A percentile compares a stretch with the other conserved stretches of the same genome.
phyloP scores from a whole-genome alignment of 37 sponge, comb jelly and placozoan genomes.

The Diacarnus erythraeanus region DNA sequence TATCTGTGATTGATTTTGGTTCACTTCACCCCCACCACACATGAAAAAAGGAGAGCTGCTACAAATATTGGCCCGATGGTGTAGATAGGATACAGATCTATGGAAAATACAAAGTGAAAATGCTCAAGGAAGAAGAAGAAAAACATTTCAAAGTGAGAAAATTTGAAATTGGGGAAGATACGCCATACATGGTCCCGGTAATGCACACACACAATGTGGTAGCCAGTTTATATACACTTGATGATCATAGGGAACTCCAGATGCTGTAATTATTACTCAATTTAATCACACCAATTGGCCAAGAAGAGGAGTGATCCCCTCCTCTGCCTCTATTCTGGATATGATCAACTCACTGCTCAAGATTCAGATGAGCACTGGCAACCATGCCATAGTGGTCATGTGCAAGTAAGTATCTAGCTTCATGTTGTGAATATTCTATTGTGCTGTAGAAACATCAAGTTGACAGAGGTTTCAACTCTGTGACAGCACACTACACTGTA shows the following conservation, averaged over 20 bases:
- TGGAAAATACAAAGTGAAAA: conserved; percentile 48
- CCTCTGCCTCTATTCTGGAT: conserved; percentile 32
- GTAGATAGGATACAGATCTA: neutral
- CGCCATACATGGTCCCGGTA: conserved; percentile 26
- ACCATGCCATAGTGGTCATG: conserved; percentile 67
- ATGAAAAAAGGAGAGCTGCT: conserved; percentile 31
- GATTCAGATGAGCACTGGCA: conserved; percentile 51
- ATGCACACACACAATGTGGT: too few relatives aligned
- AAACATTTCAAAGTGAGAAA: conserved; percentile 25
- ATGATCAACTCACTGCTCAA: conserved; percentile 46
- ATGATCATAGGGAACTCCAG: neutral
- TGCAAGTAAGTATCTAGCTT: conserved; percentile 62
- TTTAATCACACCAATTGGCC: conserved; percentile 65
- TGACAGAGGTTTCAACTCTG: too few relatives aligned
- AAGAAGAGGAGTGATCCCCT: conserved; percentile 11
- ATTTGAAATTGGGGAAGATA: conserved; percentile 27
- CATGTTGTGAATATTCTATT: neutral
- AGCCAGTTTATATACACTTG: too few relatives aligned
- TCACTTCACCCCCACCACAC: neutral
- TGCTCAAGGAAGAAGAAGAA: conserved; percentile 10
- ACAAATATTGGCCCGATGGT: conserved; percentile 58
- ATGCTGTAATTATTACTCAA: conserved; percentile 32
- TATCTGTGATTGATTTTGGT: neutral
- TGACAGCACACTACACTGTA: too few relatives aligned
- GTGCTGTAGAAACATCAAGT: too few relatives aligned